These are phyloP conservation scores for Gadus macrocephalus DNA, from an alignment of 2,113 vertebrate species.

Conservation along the genomic window DNA sequence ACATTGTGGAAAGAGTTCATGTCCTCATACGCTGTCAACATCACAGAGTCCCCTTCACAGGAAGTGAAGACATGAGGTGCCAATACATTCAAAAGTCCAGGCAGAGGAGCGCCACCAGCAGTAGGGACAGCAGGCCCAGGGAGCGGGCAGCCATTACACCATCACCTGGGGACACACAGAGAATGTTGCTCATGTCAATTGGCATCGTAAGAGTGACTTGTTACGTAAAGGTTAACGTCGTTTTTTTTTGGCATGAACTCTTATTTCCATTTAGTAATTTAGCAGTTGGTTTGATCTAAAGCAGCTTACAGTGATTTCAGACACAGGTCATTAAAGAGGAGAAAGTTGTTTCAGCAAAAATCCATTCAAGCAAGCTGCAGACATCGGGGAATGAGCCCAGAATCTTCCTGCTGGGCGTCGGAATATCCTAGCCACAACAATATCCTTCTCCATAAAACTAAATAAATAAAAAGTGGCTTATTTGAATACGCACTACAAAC, in stretches of 20 bases:
- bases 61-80: constrained; percentile 68
- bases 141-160: constrained; percentile 45
- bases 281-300: too few species aligned
- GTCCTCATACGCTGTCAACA: constrained; percentile 72
- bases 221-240: background rate
- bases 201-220: background rate
- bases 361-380: background rate
- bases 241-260: too few species aligned
- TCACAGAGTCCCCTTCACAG: constrained; percentile 72
- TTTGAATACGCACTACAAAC: too few species aligned
- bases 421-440: background rate
- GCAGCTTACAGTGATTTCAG: background rate
- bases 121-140: constrained; percentile 71
- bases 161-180: constrained; percentile 53
- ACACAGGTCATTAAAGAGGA: background rate
- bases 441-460: background rate
- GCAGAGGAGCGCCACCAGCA: constrained; percentile 74
- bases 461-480: background rate
- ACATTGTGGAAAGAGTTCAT: constrained; percentile 71
- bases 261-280: too few species aligned
- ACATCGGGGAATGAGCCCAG: background rate
- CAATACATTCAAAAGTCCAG: constrained; percentile 90
- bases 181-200: background rate
- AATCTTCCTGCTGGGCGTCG: too few species aligned
- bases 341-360: background rate